Evolutionary conservation across 2,113 vertebrate genomes (phyloP).

Genomic region (Colaptes auratus): DNA sequence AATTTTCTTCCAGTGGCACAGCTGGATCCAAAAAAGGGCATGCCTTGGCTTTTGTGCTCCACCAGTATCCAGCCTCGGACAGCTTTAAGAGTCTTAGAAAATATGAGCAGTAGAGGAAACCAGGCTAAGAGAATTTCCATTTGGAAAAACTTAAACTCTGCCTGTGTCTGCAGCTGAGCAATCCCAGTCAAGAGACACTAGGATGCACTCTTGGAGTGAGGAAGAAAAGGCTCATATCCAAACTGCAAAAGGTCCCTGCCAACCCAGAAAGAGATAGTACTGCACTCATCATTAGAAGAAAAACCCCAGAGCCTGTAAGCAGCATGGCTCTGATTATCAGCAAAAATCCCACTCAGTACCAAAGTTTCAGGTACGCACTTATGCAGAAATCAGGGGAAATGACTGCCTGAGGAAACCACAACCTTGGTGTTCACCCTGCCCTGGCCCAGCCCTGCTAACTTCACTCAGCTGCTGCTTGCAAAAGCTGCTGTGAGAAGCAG

Average conservation of each 20-base stretch:
- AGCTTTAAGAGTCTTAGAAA: background rate
- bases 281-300: rapidly evolving
- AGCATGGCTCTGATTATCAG: background rate
- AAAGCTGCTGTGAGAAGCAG: background rate
- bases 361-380: rapidly evolving
- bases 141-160: background rate
- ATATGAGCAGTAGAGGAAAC: background rate
- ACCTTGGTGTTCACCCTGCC: background rate
- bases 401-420: background rate
- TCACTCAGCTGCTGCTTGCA: background rate
- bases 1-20: background rate
- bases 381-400: background rate
- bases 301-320: background rate
- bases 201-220: background rate
- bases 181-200: background rate
- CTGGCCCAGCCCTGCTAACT: background rate
- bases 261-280: background rate
- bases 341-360: background rate
- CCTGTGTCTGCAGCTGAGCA: background rate
- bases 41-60: background rate
- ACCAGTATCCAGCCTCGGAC: background rate
- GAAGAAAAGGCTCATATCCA: background rate
- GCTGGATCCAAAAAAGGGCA: background rate
- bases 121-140: background rate
- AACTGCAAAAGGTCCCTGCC: background rate